Evolutionary conservation across 2,888 invertebrate species (phyloP).

Genomic region (Parnassius glacialis): DNA sequence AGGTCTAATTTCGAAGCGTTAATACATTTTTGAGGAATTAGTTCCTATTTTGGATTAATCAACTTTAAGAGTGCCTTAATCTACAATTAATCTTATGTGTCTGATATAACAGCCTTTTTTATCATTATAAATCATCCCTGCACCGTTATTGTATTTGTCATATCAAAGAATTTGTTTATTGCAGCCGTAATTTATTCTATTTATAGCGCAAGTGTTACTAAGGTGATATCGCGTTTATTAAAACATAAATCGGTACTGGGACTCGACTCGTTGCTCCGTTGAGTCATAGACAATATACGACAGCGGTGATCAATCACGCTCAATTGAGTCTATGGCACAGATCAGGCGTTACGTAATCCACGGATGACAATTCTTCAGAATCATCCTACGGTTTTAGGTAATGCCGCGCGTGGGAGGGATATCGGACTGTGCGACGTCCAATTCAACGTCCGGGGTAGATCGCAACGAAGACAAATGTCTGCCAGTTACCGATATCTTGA

Average conservation of each 20-base stretch:
- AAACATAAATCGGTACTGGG: conserved; percentile 15
- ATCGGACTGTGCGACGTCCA: conserved; percentile 8
- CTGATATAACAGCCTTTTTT: no score
- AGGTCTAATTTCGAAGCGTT: no score
- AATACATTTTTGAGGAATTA: no score
- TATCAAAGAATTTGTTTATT: no score
- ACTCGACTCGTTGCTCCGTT: conserved; percentile 27
- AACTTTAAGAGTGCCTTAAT: no score
- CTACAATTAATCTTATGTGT: no score
- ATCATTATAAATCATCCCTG: no score
- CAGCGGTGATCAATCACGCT: conserved; percentile 63
- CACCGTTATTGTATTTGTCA: no score
- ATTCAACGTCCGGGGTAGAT: conserved; percentile 16
- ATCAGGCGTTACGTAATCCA: conserved; percentile 54
- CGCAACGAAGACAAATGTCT: conserved; percentile 18
- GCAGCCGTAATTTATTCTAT: neutral
- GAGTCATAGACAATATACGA: conserved; percentile 58
- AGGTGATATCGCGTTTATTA: conserved; percentile 21
- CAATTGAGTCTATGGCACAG: conserved; percentile 51
- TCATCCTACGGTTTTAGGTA: conserved; percentile 23
- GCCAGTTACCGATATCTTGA: conserved; percentile 6
- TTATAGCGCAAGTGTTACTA: conserved; percentile 10
- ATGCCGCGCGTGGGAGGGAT: conserved; percentile 11
- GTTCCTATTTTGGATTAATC: no score
- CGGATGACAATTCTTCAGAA: conserved; percentile 45